These are phyloP conservation scores for Rhinogobio ventralis DNA, from an alignment of 2,797 vertebrate species.

Conservation along the genomic window DNA sequence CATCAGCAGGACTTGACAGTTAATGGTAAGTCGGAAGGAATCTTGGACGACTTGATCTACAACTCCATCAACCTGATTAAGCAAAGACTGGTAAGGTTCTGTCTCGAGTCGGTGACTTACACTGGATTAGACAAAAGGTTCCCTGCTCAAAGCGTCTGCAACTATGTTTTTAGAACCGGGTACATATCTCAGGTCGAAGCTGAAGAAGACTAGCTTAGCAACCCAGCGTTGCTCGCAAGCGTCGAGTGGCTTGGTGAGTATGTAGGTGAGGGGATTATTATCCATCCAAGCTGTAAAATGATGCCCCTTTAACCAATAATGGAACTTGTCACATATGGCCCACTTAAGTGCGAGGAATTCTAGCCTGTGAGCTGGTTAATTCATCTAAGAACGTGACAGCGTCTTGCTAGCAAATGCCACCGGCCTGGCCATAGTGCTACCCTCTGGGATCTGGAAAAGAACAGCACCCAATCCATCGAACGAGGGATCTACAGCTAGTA, in stretches of 20 bases:
- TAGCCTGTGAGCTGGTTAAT: no score
- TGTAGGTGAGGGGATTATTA: constrained; percentile 14
- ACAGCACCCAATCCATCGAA: background rate
- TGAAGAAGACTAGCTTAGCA: background rate
- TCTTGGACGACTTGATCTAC: background rate
- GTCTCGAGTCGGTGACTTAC: background rate
- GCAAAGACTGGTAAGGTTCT: constrained; percentile 33
- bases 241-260: constrained; percentile 2
- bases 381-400: no score
- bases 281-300: constrained; percentile 9
- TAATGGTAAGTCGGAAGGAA: constrained; percentile 15
- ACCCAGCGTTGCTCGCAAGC: constrained; percentile 1
- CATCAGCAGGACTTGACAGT: constrained; percentile 17
- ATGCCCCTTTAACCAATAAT: background rate
- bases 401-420: background rate
- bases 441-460: background rate
- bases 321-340: background rate
- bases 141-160: background rate
- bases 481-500: background rate
- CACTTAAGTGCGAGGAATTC: no score
- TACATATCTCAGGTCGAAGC: background rate
- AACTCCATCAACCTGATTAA: constrained; percentile 15
- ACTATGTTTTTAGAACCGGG: background rate
- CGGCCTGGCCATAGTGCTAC: background rate
- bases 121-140: background rate